These are phyloP conservation scores for Paramormyrops kingsleyae DNA, from an alignment of 2,113 vertebrate species.

Conservation along the genomic window DNA sequence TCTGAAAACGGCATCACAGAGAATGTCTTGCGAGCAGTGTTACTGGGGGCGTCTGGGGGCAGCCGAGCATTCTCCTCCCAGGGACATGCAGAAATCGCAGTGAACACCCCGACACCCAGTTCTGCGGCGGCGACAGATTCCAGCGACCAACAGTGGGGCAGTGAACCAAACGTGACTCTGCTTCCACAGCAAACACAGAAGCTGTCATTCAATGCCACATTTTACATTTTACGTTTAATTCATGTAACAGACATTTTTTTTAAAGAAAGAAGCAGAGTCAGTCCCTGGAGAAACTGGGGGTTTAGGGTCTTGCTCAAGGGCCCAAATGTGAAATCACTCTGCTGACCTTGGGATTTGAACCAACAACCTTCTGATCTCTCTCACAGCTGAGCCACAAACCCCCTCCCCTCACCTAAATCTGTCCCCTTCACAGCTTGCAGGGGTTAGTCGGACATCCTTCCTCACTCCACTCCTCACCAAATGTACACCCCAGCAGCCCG, in stretches of 20 bases:
- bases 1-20: not conserved
- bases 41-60: not conserved
- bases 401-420: not conserved
- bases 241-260: not conserved
- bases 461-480: not conserved
- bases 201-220: not conserved
- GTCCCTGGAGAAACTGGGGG: not conserved
- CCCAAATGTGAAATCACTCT: not conserved
- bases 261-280: not conserved
- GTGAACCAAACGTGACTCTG: not conserved
- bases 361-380: not conserved
- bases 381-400: not conserved
- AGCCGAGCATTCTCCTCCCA: not conserved
- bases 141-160: not conserved
- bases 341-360: not conserved
- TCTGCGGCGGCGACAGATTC: not conserved
- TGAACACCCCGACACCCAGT: not conserved
- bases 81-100: not conserved
- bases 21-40: not conserved
- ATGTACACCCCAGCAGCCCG: not conserved
- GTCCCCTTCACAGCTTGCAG: constrained; percentile 23
- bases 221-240: not conserved
- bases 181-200: not conserved
- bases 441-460: not conserved
- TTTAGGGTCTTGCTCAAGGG: not conserved